Conservation (phyloP, 1,140 invertebrate species). For the Drosophila pseudoananassae region DNA sequence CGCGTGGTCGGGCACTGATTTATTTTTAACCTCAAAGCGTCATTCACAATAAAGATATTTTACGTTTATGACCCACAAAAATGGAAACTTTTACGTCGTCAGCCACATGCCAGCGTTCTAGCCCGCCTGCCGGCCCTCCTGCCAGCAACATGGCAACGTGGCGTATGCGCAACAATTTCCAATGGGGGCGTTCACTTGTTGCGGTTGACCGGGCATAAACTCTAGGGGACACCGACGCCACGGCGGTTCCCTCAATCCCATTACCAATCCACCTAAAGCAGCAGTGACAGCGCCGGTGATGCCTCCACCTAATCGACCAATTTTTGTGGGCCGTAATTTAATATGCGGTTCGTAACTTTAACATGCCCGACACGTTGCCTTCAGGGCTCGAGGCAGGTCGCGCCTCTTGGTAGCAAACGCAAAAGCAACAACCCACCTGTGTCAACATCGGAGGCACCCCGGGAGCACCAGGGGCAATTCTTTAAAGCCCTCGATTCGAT, state of each 20-base stretch:
- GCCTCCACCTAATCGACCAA: conserved; percentile 57
- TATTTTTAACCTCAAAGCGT: conserved; percentile 78
- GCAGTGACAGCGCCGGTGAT: background rate
- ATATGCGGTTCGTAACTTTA: conserved; percentile 68
- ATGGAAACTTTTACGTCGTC: conserved; percentile 45
- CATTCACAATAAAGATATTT: conserved; percentile 77
- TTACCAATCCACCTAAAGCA: conserved; percentile 13
- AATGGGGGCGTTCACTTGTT: conserved; percentile 55
- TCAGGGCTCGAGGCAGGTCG: conserved; percentile 30
- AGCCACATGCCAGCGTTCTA: conserved; percentile 6
- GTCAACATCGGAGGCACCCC: conserved; percentile 38
- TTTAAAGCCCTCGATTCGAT: conserved; percentile 64
- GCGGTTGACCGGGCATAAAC: conserved; percentile 59
- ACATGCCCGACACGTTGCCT: conserved; percentile 65
- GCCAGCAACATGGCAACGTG: conserved; percentile 28
- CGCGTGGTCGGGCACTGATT: conserved; percentile 61
- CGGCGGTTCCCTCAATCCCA: background rate
- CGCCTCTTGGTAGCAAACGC: background rate
- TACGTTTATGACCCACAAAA: conserved; percentile 77
- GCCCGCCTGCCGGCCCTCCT: conserved; percentile 5
- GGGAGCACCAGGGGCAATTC: conserved; percentile 36
- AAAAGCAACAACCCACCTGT: conserved; percentile 32
- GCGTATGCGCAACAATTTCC: conserved; percentile 77
- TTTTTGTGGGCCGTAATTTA: conserved; percentile 75
- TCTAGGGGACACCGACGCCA: conserved; percentile 42